Evolutionary conservation across 2,888 invertebrate genomes (phyloP).

Genomic region (Lithosia quadra): DNA sequence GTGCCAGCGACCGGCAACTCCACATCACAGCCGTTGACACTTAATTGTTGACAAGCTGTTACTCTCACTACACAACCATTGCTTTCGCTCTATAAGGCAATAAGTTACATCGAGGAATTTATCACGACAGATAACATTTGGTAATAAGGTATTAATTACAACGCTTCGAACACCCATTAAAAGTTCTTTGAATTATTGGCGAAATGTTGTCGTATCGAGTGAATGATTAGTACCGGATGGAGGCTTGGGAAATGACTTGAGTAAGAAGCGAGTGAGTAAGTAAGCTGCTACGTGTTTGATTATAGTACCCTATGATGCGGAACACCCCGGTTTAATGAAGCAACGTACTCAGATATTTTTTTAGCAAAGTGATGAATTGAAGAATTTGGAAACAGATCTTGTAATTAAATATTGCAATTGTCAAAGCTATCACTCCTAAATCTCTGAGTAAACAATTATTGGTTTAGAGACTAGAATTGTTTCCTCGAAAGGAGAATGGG

Average conservation of each 20-base stretch:
- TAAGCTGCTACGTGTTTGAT: conserved; percentile 18
- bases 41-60: conserved; percentile 63
- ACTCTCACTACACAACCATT: conserved; percentile 51
- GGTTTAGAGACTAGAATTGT: neutral
- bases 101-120: conserved; percentile 57
- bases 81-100: conserved; percentile 53
- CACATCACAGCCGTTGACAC: conserved; percentile 41
- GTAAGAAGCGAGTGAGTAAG: neutral
- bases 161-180: conserved; percentile 40
- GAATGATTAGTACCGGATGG: conserved; percentile 31
- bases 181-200: conserved; percentile 41
- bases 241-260: conserved; percentile 30
- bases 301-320: conserved; percentile 13
- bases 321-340: conserved; percentile 22
- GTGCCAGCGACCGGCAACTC: conserved; percentile 26
- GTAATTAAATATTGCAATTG: conserved; percentile 10
- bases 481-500: neutral
- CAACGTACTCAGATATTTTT: conserved; percentile 15
- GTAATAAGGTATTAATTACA: conserved; percentile 54
- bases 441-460: neutral
- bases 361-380: conserved; percentile 14
- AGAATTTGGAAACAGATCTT: conserved; percentile 15
- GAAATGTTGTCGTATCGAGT: conserved; percentile 37
- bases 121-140: conserved; percentile 50
- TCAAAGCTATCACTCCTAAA: neutral